These are phyloP conservation scores for Apodemia zela DNA, from an alignment of 2,888 invertebrate genomes.

Conservation along the genomic window DNA sequence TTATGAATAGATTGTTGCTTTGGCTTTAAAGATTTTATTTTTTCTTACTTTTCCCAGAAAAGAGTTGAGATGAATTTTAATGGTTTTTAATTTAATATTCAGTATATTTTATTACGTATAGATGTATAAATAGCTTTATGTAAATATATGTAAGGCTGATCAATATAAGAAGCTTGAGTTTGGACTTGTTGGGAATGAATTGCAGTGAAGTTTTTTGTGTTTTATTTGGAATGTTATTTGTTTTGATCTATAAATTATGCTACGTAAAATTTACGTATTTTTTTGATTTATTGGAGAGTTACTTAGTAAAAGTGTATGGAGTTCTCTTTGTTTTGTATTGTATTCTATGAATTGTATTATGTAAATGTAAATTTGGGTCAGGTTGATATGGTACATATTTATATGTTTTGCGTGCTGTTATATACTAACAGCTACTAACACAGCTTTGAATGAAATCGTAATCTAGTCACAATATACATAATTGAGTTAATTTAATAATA, in stretches of 20 bases:
- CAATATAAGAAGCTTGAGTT: neutral
- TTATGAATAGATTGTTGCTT: neutral
- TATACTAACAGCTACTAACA: conserved; percentile 79
- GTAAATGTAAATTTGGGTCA: conserved; percentile 21
- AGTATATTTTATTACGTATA: neutral
- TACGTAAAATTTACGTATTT: neutral
- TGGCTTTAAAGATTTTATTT: neutral
- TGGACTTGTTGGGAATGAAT: neutral
- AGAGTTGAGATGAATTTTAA: neutral
- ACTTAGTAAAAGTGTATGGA: conserved; percentile 22
- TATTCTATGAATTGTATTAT: neutral
- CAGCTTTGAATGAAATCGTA: conserved; percentile 65
- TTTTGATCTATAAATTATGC: neutral
- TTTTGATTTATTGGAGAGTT: too few species aligned
- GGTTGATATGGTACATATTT: conserved; percentile 25
- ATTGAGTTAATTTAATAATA: too few species aligned
- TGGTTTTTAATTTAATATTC: neutral
- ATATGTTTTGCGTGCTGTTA: conserved; percentile 71
- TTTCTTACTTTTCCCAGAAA: neutral
- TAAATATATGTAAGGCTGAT: neutral
- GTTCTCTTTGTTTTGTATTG: conserved; percentile 18
- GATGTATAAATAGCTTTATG: neutral
- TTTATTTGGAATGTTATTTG: neutral
- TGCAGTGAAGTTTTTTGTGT: conserved; percentile 12
- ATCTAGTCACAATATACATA: conserved; percentile 5